Evolutionary conservation across 2,797 vertebrate species (phyloP), one percentile per base, ranked within the genome.

Genomic region (Lepus townsendii): DNA sequence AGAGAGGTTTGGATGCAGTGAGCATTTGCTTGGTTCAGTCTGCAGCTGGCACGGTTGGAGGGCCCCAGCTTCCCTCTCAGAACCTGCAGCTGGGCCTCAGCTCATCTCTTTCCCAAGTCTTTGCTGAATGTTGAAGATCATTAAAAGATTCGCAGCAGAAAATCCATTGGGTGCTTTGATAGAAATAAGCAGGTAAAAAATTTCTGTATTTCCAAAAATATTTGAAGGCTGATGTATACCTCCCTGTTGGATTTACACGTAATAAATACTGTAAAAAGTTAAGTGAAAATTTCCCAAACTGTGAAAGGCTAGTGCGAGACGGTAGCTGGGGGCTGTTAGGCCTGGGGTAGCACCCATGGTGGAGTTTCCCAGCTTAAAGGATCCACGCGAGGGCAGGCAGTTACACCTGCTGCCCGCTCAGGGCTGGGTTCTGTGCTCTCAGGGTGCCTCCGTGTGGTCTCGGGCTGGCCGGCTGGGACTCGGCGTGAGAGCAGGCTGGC

Each of bases 191-290:
- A 72, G 22, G 12, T 83, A 65, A 54, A 79, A 92, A 35, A 69
- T 76, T 89, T 78, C 72, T 54, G 24, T 42, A 93, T 92, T 90
- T 94, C 50, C 5, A 87, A 85, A 76, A 60, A 63, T 94, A 78
- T 93, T 72, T 94, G 72, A 83, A 83, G 60, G 19, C 32, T 47
- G 10, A 73, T 94, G 9, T 60, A 68, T 24, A 80, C 73, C 84
- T 82, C 35, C 32, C 32, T 91, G 24, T 92, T 75, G 52, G 68
- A 65, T 94, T 94, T 77, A 35, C 2, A 71, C 76, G 30, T 77
- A 35, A 30, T 88, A 88, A 69, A 50, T 94, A 71, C 88, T 62
- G 88, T 26, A 22, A 26, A 83, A 75, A 27, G 22, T 91, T 94
- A 76, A 42, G 22, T 75, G 63, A 80, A 91, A 93, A 80, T 91